These are phyloP conservation scores for Platycheirus rosarum DNA, from an alignment of 2,888 invertebrate genomes.

Conservation along the genomic window DNA sequence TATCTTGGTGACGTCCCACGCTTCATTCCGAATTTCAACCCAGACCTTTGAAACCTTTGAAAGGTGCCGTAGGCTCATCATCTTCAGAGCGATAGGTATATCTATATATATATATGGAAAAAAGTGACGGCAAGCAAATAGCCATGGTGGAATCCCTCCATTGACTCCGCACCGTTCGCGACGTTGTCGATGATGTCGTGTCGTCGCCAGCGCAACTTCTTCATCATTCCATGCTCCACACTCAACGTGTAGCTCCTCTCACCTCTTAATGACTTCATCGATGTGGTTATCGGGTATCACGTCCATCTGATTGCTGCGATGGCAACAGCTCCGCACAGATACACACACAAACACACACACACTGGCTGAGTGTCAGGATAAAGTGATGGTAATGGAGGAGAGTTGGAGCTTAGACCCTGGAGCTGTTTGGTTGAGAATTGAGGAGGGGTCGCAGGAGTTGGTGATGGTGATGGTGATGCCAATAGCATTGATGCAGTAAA, in stretches of 20 bases:
- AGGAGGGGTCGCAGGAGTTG: no score
- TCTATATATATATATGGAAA: conserved; percentile 31
- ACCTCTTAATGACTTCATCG: conserved; percentile 74
- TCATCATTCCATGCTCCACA: conserved; percentile 37
- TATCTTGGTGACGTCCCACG: conserved; percentile 47
- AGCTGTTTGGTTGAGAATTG: no score
- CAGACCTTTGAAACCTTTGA: conserved; percentile 30
- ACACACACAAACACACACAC: conserved; percentile 8
- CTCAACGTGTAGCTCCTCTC: conserved; percentile 44
- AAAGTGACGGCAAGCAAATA: conserved; percentile 29
- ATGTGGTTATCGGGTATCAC: conserved; percentile 73
- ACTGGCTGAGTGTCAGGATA: conserved; percentile 33
- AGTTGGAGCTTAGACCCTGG: conserved; percentile 29
- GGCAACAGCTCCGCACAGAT: conserved; percentile 18
- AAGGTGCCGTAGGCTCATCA: conserved; percentile 57
- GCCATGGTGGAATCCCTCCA: not conserved
- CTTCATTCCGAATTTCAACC: conserved; percentile 39
- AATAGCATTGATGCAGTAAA: conserved; percentile 72
- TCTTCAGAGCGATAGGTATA: conserved; percentile 36
- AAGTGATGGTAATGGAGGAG: conserved; percentile 60
- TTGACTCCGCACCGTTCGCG: conserved; percentile 3
- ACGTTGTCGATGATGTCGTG: no score
- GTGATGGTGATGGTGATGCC: conserved; percentile 63
- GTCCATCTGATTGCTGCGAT: conserved; percentile 72
- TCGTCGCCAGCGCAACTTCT: not conserved